Percentiles rank a stretch among this genome's conserved stretches.
Conservation (phyloP, 2,888 invertebrate species). For the Scaptomyza cyrtandrae region DNA sequence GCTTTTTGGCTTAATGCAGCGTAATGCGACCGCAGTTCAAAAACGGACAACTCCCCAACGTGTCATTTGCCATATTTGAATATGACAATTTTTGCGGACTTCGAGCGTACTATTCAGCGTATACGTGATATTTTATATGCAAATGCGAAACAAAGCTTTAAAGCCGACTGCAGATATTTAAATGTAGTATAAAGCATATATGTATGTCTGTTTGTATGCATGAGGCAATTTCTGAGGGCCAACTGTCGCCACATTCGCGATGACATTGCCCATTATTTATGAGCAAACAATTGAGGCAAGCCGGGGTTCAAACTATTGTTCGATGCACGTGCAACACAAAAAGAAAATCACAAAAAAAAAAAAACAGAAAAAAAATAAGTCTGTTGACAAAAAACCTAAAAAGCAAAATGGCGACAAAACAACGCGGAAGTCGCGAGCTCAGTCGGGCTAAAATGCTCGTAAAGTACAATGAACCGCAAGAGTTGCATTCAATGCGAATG, state of each 20-base stretch:
- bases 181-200: neutral
- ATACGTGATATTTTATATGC: constrained; percentile 60
- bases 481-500: constrained; percentile 55
- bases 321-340: constrained; percentile 57
- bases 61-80: constrained; percentile 64
- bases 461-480: constrained; percentile 76
- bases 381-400: constrained; percentile 56
- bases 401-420: constrained; percentile 68
- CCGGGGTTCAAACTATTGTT: constrained; percentile 63
- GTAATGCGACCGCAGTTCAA: constrained; percentile 54
- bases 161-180: constrained; percentile 29
- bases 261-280: constrained; percentile 72
- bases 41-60: constrained; percentile 57
- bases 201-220: neutral
- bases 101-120: constrained; percentile 32
- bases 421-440: constrained; percentile 69
- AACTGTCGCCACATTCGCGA: constrained; percentile 54
- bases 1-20: constrained; percentile 46
- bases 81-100: constrained; percentile 37
- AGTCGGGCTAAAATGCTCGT: constrained; percentile 55
- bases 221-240: constrained; percentile 56
- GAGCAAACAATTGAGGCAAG: constrained; percentile 71
- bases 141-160: constrained; percentile 26
- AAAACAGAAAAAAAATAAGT: constrained; percentile 11
- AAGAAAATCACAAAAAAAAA: constrained; percentile 25